Percentiles rank a stretch among this genome's conserved stretches.
These are phyloP conservation scores for Chrysodeixis includens DNA, from an alignment of 2,888 invertebrate genomes.

Conservation along the genomic window DNA sequence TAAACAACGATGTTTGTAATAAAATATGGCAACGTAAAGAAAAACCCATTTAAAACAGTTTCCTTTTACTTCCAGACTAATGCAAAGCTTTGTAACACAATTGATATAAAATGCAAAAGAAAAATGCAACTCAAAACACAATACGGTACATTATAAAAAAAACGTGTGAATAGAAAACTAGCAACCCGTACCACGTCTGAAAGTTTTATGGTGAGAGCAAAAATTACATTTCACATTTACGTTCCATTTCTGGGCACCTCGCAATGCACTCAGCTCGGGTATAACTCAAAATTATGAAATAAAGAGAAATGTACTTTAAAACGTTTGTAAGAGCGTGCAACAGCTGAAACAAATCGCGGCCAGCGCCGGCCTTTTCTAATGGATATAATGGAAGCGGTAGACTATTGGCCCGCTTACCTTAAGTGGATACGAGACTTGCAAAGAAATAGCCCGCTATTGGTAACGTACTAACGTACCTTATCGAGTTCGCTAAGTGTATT, in stretches of 20 bases:
- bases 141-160: constrained; percentile 24
- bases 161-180: constrained; percentile 32
- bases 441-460: constrained; percentile 58
- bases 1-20: neutral
- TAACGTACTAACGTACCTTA: constrained; percentile 44
- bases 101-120: constrained; percentile 11
- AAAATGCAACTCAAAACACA: constrained; percentile 11
- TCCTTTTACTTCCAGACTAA: neutral
- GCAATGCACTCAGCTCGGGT: constrained; percentile 57
- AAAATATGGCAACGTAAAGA: neutral
- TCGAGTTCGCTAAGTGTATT: constrained; percentile 50
- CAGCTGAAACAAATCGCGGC: constrained; percentile 81
- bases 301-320: constrained; percentile 78
- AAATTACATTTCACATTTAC: constrained; percentile 51
- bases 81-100: constrained; percentile 9
- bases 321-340: constrained; percentile 69
- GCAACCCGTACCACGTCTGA: constrained; percentile 15
- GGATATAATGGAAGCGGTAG: constrained; percentile 70
- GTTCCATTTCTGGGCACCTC: constrained; percentile 46
- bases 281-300: constrained; percentile 78
- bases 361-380: constrained; percentile 68
- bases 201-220: constrained; percentile 34
- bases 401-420: constrained; percentile 72
- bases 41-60: constrained; percentile 5
- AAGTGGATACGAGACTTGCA: constrained; percentile 73